A percentile compares a stretch with the other conserved stretches of the same genome.
Conservation (phyloP, 2,113 vertebrate genomes). For the Engystomops pustulosus region DNA sequence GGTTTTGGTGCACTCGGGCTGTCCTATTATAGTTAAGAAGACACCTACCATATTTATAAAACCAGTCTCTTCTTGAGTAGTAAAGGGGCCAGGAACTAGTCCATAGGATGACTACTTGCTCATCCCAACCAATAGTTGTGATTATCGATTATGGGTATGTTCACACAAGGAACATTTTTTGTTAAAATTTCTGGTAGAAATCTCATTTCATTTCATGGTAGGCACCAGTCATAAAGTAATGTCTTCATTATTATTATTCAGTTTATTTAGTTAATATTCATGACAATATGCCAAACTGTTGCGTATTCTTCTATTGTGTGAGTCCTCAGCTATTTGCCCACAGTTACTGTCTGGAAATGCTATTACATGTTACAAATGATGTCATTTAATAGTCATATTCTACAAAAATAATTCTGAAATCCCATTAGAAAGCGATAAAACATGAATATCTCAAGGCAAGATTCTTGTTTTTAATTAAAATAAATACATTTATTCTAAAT, state of each 20-base stretch:
- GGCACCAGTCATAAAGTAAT: not conserved
- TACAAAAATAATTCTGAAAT: not conserved
- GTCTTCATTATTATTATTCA: not conserved
- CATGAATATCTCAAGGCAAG: constrained; percentile 8
- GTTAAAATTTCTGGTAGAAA: not conserved
- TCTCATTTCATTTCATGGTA: no score
- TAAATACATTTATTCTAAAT: constrained; percentile 23
- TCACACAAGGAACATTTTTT: not conserved
- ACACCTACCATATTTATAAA: no score
- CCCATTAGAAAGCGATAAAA: constrained; percentile 20
- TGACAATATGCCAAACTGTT: not conserved
- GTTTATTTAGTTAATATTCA: not conserved
- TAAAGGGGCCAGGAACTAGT: no score
- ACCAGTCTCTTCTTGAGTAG: no score
- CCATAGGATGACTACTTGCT: no score
- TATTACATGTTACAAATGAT: not conserved
- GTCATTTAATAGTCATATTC: constrained; percentile 24
- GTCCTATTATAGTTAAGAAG: no score
- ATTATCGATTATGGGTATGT: no score
- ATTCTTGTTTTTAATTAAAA: constrained; percentile 18
- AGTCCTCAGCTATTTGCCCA: not conserved
- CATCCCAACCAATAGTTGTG: no score
- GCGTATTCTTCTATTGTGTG: not conserved
- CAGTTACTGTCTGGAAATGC: not conserved
- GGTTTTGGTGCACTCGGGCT: no score